Evolutionary conservation across 2,888 invertebrate genomes (phyloP), one percentile per base, ranked within the genome.

Genomic region (Saturnia japonica): DNA sequence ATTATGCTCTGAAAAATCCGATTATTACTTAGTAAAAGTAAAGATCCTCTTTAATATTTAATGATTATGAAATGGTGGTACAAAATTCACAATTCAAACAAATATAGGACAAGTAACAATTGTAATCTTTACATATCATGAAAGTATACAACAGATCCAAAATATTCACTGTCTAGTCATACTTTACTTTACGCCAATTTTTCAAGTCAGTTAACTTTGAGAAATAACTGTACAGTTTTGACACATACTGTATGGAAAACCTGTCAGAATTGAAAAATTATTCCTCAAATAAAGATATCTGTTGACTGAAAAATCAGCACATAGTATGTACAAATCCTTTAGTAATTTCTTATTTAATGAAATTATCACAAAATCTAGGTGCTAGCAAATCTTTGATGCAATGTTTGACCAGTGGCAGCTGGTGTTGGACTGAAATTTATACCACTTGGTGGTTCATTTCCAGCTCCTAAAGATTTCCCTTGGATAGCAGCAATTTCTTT

Each of bases 401-500:
- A 80, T 42, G 91, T 89, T 77, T 91, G 91, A 14, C 77, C 78
- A 43, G 94, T 94, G 45, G 89, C 84, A 54, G 89, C 85, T 42
- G 94, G 93, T 28, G 91, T 92, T 1, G 91, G 90, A 16, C 87
- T 83, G 73, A 90, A 91, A 74, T 89, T 90, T 9, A 91, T 81
- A 66, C 88, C 89, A 60, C 80, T 74, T 14, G 88, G 88, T 0
- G 84, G 64, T 43, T 88, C 87, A 69, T 68, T 75, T 22, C 75
- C 68, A 2, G 76, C 19, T 40, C 85, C 86, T 77, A 81, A 86
- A 25, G 80, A 78, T 80, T 91, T 92, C 51, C 91, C 91, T 77
- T 94, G 94, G 68, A 94, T 86, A 70, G 84, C 88, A 70, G 94
- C 94, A 74, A 94, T 94, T 82, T 94, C 91, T 75, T 90, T 85